Percentiles rank a stretch among this genome's conserved stretches.
Conservation (phyloP, 2,888 invertebrate species). For the Troides helena region DNA sequence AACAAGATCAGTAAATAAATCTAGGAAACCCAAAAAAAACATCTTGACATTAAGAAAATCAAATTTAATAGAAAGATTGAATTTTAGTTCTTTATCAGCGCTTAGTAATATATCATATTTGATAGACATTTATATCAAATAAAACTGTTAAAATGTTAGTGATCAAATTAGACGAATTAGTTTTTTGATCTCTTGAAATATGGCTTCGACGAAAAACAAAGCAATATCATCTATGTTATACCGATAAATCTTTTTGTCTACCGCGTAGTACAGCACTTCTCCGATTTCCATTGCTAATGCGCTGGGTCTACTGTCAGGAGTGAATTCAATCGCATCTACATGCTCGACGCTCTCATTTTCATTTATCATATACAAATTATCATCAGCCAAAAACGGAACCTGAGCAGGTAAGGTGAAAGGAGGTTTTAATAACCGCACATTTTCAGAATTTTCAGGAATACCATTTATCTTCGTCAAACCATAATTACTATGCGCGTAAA, state of each 20-base stretch:
- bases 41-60: too few species aligned
- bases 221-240: conserved; percentile 44
- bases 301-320: conserved; percentile 42
- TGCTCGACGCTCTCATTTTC: conserved; percentile 45
- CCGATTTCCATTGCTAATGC: conserved; percentile 55
- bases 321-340: conserved; percentile 39
- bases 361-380: conserved; percentile 44
- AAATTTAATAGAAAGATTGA: too few species aligned
- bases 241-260: conserved; percentile 61
- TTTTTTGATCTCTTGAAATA: too few species aligned
- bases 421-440: conserved; percentile 48
- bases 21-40: too few species aligned
- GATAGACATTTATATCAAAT: too few species aligned
- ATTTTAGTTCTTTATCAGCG: too few species aligned
- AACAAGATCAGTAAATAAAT: too few species aligned
- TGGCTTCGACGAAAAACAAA: too few species aligned
- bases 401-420: conserved; percentile 48
- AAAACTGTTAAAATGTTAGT: too few species aligned
- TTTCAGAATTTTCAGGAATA: conserved; percentile 45
- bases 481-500: conserved; percentile 43
- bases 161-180: too few species aligned
- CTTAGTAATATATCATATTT: too few species aligned
- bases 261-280: conserved; percentile 54
- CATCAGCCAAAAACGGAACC: conserved; percentile 46
- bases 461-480: conserved; percentile 51